These are phyloP conservation scores for Anneissia japonica DNA, from an alignment of 35 echinoderm and acorn worm genomes.

Conservation along the genomic window DNA sequence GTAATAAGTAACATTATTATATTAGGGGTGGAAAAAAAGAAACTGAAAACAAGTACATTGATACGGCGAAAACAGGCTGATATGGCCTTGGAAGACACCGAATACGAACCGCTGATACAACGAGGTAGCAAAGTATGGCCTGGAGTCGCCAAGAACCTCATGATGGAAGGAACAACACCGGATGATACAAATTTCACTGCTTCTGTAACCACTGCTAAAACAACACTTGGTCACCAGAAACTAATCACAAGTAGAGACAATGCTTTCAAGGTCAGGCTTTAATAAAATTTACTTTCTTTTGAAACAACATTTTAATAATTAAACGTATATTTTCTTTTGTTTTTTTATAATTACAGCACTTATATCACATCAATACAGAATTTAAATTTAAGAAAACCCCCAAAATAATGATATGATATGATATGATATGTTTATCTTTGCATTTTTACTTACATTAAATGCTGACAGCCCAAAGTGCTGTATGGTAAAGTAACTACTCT, in stretches of 20 bases:
- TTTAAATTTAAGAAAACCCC: no score
- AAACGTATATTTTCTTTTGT: no score
- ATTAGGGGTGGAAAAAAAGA: conserved; percentile 85
- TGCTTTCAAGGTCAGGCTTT: conserved; percentile 60
- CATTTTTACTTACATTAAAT: no score
- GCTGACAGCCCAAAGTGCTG: no score
- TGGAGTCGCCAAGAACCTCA: conserved; percentile 46
- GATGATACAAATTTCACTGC: conserved; percentile 25
- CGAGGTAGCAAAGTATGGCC: conserved; percentile 63
- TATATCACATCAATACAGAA: no score
- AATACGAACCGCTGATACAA: conserved; percentile 76
- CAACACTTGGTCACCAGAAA: conserved; percentile 68
- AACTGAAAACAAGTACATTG: conserved; percentile 80
- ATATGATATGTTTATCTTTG: no score
- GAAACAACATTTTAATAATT: no score
- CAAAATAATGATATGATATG: no score
- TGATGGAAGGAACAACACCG: conserved; percentile 32
- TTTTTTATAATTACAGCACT: no score
- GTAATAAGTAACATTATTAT: no score
- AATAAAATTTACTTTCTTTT: no score
- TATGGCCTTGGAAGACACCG: conserved; percentile 66
- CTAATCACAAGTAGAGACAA: conserved; percentile 52
- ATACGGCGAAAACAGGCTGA: conserved; percentile 79
- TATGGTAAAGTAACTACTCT: no score
- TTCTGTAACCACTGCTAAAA: conserved; percentile 58